Evolutionary conservation across 2,797 vertebrate species (phyloP), one percentile per base, ranked within the genome.

Genomic region (Carduelis carduelis): DNA sequence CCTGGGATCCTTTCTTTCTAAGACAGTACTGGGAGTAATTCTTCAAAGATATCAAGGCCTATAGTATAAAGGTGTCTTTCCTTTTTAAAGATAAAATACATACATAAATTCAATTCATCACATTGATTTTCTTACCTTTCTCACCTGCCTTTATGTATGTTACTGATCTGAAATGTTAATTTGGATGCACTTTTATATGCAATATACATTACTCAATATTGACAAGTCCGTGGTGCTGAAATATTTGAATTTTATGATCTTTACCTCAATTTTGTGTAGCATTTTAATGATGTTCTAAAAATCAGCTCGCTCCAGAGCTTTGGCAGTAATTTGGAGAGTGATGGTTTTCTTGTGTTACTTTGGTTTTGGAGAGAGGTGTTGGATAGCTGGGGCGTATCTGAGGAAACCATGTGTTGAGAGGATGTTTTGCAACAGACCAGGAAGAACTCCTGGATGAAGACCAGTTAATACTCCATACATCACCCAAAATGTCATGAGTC

Each of bases 131-230:
- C 22, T 93, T 65, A 18, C 7, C 10, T 88, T 75, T 71, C 12
- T 76, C 56, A 69, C 69, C 43, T 52, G 52, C 50, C 8, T 83
- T 47, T 87, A 22, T 66, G 27, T 83, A 55, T 4, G 0, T 37
- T 75, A 19, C 14, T 30, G 32, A 52, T 76, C 81, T 61, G 81
- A 56, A 95, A 68, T 71, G 17, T 63, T 90, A 64, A 86, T 93
- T 75, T 90, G 30, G 37, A 88, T 82, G 64, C 44, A 43, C 83
- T 91, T 96, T 90, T 83, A 59, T 87, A 60, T 39, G 15, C 3
- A n/a, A n/a, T 24, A 24, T 50, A 17, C 6, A 3, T 43, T 69
- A 37, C 8, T 75, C 14, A 8, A 2, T 47, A 20, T 8, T 7
- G 18, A 64, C 47, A 46, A 52, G 6, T 14, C 19, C 15, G 1